Percentiles rank a stretch among this genome's conserved stretches.
Conservation (phyloP, 2,113 vertebrate species). For the Aix galericulata region DNA sequence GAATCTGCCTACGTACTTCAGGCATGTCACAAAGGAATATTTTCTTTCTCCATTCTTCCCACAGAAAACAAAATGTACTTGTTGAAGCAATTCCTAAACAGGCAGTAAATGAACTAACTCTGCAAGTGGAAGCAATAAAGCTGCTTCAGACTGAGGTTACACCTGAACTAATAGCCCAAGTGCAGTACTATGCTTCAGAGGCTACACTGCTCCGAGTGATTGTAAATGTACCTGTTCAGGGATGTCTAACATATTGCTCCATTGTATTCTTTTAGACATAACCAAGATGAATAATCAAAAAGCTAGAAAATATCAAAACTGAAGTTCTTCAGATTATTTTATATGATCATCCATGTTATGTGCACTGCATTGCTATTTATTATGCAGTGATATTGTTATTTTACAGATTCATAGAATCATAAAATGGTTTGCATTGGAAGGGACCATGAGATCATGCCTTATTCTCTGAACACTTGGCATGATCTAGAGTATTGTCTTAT, state of each 20-base stretch:
- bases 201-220: not conserved
- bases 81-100: constrained; percentile 8
- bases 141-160: not conserved
- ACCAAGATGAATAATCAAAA: constrained; percentile 36
- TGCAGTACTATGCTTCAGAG: constrained; percentile 25
- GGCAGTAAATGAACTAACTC: not conserved
- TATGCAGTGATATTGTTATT: not conserved
- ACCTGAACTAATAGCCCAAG: constrained; percentile 14
- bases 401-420: too few species aligned
- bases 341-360: not conserved
- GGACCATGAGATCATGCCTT: too few species aligned
- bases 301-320: constrained; percentile 1
- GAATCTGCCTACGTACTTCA: not conserved
- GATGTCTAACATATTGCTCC: not conserved
- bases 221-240: constrained; percentile 18
- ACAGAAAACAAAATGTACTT: constrained; percentile 1
- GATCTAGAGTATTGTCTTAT: not conserved
- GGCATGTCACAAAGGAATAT: not conserved
- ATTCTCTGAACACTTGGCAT: too few species aligned
- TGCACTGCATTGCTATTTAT: not conserved
- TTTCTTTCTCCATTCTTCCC: not conserved
- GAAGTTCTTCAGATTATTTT: not conserved
- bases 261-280: constrained; percentile 33
- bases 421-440: too few species aligned
- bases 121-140: constrained; percentile 54